Percentiles rank a stretch among this genome's conserved stretches.
Conservation (phyloP, 1,140 invertebrate genomes). For the Calliopsis andreniformis region DNA sequence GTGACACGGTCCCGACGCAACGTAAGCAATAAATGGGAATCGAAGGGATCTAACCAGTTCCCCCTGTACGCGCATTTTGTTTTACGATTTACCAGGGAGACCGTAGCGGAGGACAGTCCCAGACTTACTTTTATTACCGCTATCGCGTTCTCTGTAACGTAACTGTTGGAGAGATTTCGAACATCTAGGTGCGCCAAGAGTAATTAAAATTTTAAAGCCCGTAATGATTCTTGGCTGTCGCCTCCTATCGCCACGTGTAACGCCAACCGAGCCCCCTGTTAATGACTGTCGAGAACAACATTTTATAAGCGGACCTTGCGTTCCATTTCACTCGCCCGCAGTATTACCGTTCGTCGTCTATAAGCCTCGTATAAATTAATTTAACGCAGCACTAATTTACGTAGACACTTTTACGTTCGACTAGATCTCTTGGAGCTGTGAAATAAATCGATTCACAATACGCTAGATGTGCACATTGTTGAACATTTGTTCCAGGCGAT, state of each 20-base stretch:
- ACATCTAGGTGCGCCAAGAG: neutral
- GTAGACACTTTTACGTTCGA: neutral
- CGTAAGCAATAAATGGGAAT: conserved; percentile 46
- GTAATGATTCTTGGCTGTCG: conserved; percentile 38
- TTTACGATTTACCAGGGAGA: conserved; percentile 51
- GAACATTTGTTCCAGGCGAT: too few species aligned
- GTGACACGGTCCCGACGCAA: conserved; percentile 22
- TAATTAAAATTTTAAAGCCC: conserved; percentile 56
- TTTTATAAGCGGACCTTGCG: neutral
- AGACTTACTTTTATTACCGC: conserved; percentile 3
- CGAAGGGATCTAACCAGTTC: conserved; percentile 35
- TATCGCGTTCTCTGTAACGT: neutral
- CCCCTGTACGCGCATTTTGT: conserved; percentile 30
- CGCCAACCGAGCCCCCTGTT: neutral
- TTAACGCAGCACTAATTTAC: conserved; percentile 29
- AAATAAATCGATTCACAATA: neutral
- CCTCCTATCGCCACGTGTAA: conserved; percentile 15
- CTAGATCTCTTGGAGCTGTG: neutral
- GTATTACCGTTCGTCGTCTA: neutral
- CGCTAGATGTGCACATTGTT: neutral
- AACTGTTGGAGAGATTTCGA: neutral
- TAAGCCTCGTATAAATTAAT: conserved; percentile 36
- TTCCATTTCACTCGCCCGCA: neutral
- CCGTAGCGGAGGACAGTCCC: neutral
- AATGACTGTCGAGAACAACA: conserved; percentile 5